Conservation (phyloP, 2,888 invertebrate species). For the Vanessa cardui region DNA sequence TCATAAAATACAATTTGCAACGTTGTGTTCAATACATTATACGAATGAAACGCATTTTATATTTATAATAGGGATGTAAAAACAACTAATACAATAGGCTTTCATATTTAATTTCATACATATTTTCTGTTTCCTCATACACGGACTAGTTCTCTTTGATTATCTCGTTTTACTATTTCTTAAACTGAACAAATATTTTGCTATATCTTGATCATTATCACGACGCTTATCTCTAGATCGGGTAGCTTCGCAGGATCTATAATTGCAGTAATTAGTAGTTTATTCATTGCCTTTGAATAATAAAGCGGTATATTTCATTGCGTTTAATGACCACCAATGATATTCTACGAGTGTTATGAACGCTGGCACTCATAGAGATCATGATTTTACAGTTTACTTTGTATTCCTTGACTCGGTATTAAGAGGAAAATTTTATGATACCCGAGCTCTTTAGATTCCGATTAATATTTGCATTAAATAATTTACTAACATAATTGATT, state of each 20-base stretch:
- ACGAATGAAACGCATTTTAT: conserved; percentile 2
- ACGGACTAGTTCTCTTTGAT: background rate
- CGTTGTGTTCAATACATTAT: background rate
- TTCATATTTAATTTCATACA: conserved; percentile 3
- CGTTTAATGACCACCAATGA: conserved; percentile 28
- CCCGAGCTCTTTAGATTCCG: conserved; percentile 20
- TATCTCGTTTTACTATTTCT: conserved; percentile 19
- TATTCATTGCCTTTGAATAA: conserved; percentile 41
- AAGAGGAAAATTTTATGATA: conserved; percentile 28
- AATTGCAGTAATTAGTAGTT: conserved; percentile 43
- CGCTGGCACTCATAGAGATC: conserved; percentile 32
- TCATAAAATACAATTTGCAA: conserved; percentile 9
- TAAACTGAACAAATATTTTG: conserved; percentile 31
- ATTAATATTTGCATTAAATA: conserved; percentile 11
- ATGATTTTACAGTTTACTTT: conserved; percentile 32
- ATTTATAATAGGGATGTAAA: conserved; percentile 10
- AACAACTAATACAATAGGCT: conserved; percentile 7
- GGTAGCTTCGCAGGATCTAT: conserved; percentile 33
- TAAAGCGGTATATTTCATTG: conserved; percentile 41
- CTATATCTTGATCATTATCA: conserved; percentile 28
- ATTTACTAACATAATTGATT: conserved; percentile 7
- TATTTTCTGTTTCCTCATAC: conserved; percentile 9
- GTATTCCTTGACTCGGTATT: conserved; percentile 24
- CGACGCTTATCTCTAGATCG: conserved; percentile 24
- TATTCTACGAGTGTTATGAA: conserved; percentile 26